Evolutionary conservation across 35 echinoderm and acorn worm species (phyloP), one percentile per base, ranked within the genome.

Genomic region (Apostichopus japonicus): DNA sequence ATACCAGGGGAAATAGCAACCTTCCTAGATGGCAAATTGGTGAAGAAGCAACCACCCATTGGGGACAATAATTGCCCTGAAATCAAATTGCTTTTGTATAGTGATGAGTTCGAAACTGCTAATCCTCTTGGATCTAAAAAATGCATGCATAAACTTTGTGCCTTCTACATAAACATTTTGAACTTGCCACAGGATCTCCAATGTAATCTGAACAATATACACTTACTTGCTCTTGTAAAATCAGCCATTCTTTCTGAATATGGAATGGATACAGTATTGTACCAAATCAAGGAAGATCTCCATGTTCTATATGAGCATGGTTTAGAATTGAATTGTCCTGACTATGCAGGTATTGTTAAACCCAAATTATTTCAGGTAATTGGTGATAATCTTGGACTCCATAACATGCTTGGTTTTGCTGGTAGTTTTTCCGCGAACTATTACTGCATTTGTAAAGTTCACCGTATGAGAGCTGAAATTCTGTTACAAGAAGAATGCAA

Each of bases 41-140:
- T 16, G 14, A 65, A 65, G 84, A 19, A 54, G 27, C 54, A 11
- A 1, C 13, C 79, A 53, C 27, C 27, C 27, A 33, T 33, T 33
- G 79, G 19, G 54, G 14, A 54, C 14, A 4, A 6, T 72, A 22
- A 72, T 6, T 6, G n/a, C 15, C 14, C n/a, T 17, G 17, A 72
- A 72, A 72, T 19, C 5, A 54, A 54, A 54, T 55, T 54, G 14
- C 27, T 83, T 54, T 83, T 83, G 24, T 83, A 54, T 4, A 54
- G 53, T 54, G 53, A 83, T 54, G 27, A 83, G 33, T 83, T 83
- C 54, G 44, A 83, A 83, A 83, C 53, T 52, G 21, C 79, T 7
- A 92, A 92, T 55, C 91, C 91, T 17, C 58, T 92, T 15, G 91
- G 91, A 23, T 11, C 91, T 25, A 92, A 83, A 62, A 92, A 92